These are phyloP conservation scores for Amphiura filiformis DNA, from an alignment of 35 echinoderm and acorn worm species.

Conservation along the genomic window DNA sequence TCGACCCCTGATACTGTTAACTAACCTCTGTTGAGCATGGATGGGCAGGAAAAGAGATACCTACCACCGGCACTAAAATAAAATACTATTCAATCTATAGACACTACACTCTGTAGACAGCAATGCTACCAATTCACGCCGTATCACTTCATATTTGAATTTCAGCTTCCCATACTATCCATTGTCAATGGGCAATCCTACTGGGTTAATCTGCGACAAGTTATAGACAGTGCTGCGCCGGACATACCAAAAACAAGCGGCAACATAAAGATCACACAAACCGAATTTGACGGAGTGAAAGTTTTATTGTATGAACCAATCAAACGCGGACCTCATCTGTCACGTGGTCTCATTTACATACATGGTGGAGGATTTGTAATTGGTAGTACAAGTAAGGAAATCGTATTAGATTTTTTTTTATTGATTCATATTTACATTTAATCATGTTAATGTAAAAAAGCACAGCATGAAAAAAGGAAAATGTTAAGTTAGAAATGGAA, in stretches of 20 bases:
- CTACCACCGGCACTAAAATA: background rate
- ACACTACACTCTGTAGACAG: background rate
- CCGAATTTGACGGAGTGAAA: slow-evolving; percentile 65
- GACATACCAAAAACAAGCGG: background rate
- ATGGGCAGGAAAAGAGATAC: background rate
- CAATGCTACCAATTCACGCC: background rate
- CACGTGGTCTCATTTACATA: slow-evolving; percentile 71
- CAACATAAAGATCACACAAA: slow-evolving; percentile 46
- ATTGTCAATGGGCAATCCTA: background rate
- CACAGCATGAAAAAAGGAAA: no score
- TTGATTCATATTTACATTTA: background rate
- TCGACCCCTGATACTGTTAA: no score
- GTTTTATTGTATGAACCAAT: slow-evolving; percentile 85
- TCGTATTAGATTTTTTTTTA: background rate
- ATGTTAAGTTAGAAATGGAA: no score
- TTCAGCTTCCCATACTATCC: background rate
- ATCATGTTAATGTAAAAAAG: background rate
- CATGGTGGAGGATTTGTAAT: slow-evolving; percentile 83
- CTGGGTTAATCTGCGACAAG: background rate
- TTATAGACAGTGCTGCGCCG: background rate
- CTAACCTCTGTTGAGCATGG: no score
- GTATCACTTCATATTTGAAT: background rate
- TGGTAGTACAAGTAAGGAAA: slow-evolving; percentile 81
- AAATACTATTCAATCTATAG: background rate
- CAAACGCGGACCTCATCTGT: slow-evolving; percentile 12